Base-by-base conservation (phyloP, 2,113 vertebrate genomes). In the Abramis brama region DNA sequence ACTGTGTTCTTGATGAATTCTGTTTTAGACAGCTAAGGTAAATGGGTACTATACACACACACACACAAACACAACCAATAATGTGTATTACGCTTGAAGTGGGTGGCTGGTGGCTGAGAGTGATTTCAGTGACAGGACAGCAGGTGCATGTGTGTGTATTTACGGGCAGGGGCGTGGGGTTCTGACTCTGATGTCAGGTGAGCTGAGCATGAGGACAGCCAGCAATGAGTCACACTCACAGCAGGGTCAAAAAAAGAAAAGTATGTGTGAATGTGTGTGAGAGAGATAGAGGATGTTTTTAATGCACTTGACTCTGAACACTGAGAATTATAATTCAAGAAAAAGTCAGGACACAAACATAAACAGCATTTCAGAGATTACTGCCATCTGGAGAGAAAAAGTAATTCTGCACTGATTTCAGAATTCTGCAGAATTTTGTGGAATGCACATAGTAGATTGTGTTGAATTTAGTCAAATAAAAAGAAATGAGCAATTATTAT, bases 171-270 rank as follows among this genome's bases (percentile, higher is more conserved):
- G 55, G 68, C 30, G 6, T 50, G 25, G 50, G 64, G 9, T 52
- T 79, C 12, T 75, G 70, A 25, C 57, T 80, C 39, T 82, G 79
- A 85, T 77, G 43, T 85, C 55, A 85, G 59, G 52, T 78, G 75
- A 78, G 75, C 39, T 3, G 55, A 59, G 27, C 9, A 13, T 21
- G n/a, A 68, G 59, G 74, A 78, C 84, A 25, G 60, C 47, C 60
- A 85, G 75, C 43, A 68, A 66, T 85, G 84, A 85, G 27, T 85
- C 60, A 85, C 73, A 68, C 55, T 66, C 59, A 52, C 57, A 79
- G 43, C 73, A 50, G 83, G 60, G 73, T 66, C 73, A 85, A 83
- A 70, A 70, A 25, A 10, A 36, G 66, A 73, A 21, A 55, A 33
- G 39, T 47, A 64, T 7, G 27, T 83, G 47, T 33, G 19, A 13